Percentiles rank a stretch among this genome's conserved stretches.
These are phyloP conservation scores for Acanthosoma haemorrhoidale DNA, from an alignment of 2,888 invertebrate genomes.

Conservation along the genomic window DNA sequence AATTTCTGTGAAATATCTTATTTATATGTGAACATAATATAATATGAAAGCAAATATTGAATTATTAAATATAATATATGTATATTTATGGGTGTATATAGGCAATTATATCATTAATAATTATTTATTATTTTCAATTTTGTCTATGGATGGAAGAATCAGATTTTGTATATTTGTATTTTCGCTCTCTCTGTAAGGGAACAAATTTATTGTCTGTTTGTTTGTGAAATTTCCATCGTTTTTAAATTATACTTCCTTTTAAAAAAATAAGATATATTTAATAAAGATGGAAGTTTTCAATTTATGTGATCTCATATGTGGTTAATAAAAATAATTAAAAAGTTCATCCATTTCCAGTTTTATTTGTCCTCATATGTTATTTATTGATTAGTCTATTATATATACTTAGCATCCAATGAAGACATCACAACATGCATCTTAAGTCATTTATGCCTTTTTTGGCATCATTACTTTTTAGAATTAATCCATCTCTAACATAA, in stretches of 20 bases:
- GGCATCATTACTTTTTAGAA: too few relatives aligned
- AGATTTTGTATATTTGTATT: conserved; percentile 29
- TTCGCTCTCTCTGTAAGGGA: conserved; percentile 15
- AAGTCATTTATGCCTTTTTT: too few relatives aligned
- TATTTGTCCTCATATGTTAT: too few relatives aligned
- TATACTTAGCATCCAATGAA: too few relatives aligned
- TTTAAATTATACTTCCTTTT: neutral
- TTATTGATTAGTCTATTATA: too few relatives aligned
- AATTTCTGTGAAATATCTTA: neutral
- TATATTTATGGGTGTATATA: conserved; percentile 22
- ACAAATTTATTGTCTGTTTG: conserved; percentile 14
- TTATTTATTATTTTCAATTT: conserved; percentile 26
- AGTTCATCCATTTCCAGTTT: too few relatives aligned
- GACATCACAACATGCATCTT: too few relatives aligned
- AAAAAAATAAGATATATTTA: neutral
- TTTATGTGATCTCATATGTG: conserved; percentile 28
- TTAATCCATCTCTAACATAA: too few relatives aligned
- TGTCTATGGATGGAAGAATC: conserved; percentile 5
- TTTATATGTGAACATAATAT: neutral
- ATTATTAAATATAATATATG: neutral
- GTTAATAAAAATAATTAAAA: too few relatives aligned
- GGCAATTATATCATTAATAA: neutral
- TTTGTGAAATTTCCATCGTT: conserved; percentile 17
- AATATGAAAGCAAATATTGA: neutral
- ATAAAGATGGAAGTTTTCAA: conserved; percentile 23